Evolutionary conservation across 2,113 vertebrate genomes (phyloP).

Genomic region (Lynx canadensis): DNA sequence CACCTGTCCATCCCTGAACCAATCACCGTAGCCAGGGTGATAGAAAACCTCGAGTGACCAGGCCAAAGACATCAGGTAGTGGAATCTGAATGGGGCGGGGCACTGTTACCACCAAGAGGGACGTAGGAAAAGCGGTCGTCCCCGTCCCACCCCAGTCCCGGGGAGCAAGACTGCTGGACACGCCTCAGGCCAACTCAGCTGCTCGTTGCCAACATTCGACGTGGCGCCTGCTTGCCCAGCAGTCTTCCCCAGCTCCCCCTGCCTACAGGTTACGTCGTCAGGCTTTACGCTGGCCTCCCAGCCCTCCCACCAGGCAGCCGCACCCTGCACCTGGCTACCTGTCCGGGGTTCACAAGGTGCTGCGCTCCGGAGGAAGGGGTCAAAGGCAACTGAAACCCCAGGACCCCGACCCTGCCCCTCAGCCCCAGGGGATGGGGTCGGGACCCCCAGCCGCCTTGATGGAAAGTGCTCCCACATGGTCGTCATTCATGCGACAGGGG

Average conservation of each 20-base stretch:
- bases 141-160: not conserved
- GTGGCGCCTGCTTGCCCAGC: accelerated
- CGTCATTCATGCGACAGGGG: not conserved
- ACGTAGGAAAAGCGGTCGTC: accelerated
- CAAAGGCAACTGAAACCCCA: not conserved
- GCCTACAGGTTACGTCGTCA: too few relatives aligned
- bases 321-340: not conserved
- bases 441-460: not conserved
- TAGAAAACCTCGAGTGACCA: not conserved
- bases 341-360: not conserved
- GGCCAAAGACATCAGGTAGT: too few relatives aligned
- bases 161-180: not conserved
- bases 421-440: not conserved
- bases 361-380: not conserved
- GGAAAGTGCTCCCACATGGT: accelerated
- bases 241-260: not conserved
- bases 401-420: not conserved
- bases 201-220: too few relatives aligned
- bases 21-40: not conserved
- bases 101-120: too few relatives aligned
- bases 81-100: not conserved
- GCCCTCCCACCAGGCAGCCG: not conserved
- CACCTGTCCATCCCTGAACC: not conserved
- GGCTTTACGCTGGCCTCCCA: accelerated
- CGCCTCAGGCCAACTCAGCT: accelerated